Evolutionary conservation across 1,140 invertebrate genomes (phyloP).

Genomic region (Drosophila baimaii): DNA sequence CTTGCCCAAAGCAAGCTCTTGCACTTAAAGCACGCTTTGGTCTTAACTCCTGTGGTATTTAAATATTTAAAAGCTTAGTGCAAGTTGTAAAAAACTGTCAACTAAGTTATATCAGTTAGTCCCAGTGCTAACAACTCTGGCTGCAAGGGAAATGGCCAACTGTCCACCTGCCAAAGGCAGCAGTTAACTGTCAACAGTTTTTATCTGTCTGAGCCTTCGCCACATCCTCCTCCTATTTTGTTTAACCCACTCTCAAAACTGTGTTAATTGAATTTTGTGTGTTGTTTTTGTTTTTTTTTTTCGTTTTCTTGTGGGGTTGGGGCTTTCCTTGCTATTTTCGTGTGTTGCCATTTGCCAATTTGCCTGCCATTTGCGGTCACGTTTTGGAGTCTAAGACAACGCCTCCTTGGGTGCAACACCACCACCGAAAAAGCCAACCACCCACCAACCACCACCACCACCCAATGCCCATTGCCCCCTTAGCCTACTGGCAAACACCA

Average conservation of each 20-base stretch:
- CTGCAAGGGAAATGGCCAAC: no score
- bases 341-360: constrained; percentile 54
- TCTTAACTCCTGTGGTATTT: no score
- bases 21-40: no score
- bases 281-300: constrained; percentile 13
- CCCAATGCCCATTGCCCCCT: constrained; percentile 9
- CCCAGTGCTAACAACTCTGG: no score
- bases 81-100: not conserved
- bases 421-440: not conserved
- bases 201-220: not conserved
- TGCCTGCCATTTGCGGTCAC: constrained; percentile 63
- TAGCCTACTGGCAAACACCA: not conserved
- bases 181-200: not conserved
- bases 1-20: no score
- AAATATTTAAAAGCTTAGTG: not conserved
- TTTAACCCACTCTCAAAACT: constrained; percentile 38
- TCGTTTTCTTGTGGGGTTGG: not conserved
- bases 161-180: constrained; percentile 14
- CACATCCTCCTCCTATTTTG: not conserved
- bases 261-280: constrained; percentile 65
- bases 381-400: constrained; percentile 52
- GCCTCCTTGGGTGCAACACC: constrained; percentile 23
- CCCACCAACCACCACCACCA: constrained; percentile 2
- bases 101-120: not conserved
- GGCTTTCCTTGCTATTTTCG: constrained; percentile 1